phyloP scores from a whole-genome alignment of 2,797 vertebrate genomes.

The Leuciscus waleckii region DNA sequence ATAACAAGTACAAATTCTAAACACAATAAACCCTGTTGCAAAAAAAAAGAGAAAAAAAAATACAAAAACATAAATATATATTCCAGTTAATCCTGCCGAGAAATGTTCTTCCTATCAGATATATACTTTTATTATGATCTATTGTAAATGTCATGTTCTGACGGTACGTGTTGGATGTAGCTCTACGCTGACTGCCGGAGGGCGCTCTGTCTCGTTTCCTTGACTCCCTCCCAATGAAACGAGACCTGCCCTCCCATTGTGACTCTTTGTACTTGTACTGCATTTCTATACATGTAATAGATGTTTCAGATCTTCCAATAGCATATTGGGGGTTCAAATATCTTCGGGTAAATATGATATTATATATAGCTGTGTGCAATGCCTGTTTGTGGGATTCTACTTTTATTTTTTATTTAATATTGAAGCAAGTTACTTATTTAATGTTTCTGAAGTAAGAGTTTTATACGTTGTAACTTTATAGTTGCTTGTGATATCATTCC shows the following conservation, averaged over 20 bases:
- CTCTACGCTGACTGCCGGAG: conserved; percentile 76
- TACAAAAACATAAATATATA: conserved; percentile 36
- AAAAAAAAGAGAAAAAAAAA: conserved; percentile 69
- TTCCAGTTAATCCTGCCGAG: conserved; percentile 75
- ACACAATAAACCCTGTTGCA: conserved; percentile 80
- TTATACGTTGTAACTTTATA: conserved; percentile 88
- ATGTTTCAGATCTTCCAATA: conserved; percentile 83
- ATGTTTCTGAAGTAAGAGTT: conserved; percentile 81
- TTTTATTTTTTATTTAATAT: conserved; percentile 74
- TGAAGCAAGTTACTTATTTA: conserved; percentile 71
- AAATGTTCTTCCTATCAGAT: conserved; percentile 86
- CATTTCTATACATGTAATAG: conserved; percentile 83
- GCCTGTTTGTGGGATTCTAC: conserved; percentile 79
- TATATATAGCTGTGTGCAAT: conserved; percentile 82
- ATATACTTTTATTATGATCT: conserved; percentile 83
- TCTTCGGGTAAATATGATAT: conserved; percentile 79
- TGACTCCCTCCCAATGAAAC: conserved; percentile 84
- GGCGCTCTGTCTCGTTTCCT: conserved; percentile 79
- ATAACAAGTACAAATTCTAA: conserved; percentile 83
- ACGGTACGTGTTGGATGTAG: conserved; percentile 87
- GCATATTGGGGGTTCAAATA: conserved; percentile 76
- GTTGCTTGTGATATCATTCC: conserved; percentile 86
- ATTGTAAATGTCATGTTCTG: conserved; percentile 89
- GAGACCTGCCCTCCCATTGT: conserved; percentile 78
- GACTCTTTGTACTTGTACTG: conserved; percentile 80